Percentiles rank a stretch among this genome's conserved stretches.
These are phyloP conservation scores for Zapus hudsonius DNA, from an alignment of 2,113 vertebrate genomes.

Conservation along the genomic window DNA sequence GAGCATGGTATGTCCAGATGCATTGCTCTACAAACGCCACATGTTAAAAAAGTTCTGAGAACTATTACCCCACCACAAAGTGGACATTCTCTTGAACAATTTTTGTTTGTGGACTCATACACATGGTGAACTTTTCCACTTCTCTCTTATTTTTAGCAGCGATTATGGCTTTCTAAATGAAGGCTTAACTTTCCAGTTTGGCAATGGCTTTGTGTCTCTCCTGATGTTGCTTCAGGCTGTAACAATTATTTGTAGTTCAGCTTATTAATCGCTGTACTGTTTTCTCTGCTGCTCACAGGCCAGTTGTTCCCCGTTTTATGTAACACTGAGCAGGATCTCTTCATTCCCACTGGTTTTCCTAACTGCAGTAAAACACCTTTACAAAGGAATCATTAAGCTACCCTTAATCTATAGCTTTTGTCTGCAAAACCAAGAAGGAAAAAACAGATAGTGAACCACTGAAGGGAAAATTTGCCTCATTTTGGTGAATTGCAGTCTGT, in stretches of 20 bases:
- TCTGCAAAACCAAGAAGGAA: conserved; percentile 36
- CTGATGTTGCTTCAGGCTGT: conserved; percentile 47
- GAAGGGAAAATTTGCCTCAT: conserved; percentile 50
- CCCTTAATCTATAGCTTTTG: conserved; percentile 31
- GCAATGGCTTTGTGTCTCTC: conserved; percentile 19
- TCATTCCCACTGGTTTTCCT: neutral
- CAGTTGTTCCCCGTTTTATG: neutral
- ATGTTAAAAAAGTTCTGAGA: neutral
- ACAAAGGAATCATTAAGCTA: neutral
- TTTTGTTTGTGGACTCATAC: conserved; percentile 26
- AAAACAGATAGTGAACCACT: conserved; percentile 2
- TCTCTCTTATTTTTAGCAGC: conserved; percentile 70
- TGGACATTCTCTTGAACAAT: conserved; percentile 44
- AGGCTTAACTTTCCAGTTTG: conserved; percentile 59
- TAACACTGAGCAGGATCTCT: neutral
- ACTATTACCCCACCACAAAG: conserved; percentile 35
- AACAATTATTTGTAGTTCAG: conserved; percentile 52
- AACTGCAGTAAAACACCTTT: conserved; percentile 24
- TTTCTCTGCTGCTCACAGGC: neutral
- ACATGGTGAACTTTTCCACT: conserved; percentile 67
- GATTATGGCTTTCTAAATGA: conserved; percentile 55
- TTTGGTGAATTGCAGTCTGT: conserved; percentile 42
- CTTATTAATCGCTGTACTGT: conserved; percentile 51
- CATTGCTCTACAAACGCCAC: neutral
- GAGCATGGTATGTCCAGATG: neutral